Base-by-base conservation (phyloP, 2,888 invertebrate species). In the Dexiosoma caninum region DNA sequence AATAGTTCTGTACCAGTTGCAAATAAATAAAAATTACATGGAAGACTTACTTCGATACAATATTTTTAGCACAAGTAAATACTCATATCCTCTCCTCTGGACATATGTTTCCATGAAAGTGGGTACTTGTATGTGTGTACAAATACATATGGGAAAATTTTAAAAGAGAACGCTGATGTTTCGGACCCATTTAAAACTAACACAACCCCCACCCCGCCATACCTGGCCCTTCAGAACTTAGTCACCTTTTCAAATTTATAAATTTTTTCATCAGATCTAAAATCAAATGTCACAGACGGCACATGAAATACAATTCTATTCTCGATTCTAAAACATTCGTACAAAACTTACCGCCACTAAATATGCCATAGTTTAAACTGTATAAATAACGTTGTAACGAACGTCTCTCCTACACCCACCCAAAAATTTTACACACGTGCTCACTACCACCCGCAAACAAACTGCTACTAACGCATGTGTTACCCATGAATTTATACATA, bases 21-120 rank as follows among this genome's bases (percentile, higher is more conserved):
- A 74, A 55, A 64, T 53, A 74, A 64, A 62, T 62, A 72, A 35
- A 74, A 74, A 46, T 64, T 64, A 70, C 37, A 46, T 35, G 57
- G 16, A 21, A 32, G 44, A 69, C 35, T 21, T 3, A 42, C 35
- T 27, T 44, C 14, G 21, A 40, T 37, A 46, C 66, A 19, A 40
- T 2, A 53, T 19, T 14, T 16, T n/a, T 9, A 57, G 57, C 57
- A 60, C 40, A 42, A 42, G 16, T 16, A 42, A 27, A 16, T 12
- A 16, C 5, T 16, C 16, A 16, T 16, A 42, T 30, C 8, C 9
- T 42, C 42, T 16, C 10, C 30, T 60, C 7, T 10, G 42, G 42
- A 16, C 37, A 23, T 21, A 12, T 21, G 1, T 19, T 44, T n/a
- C 10, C 46, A 10, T 12, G 21, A 23, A 12, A 0, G 6, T n/a